Base-by-base conservation (phyloP, 2,113 vertebrate species). In the Cephalopterus ornatus region DNA sequence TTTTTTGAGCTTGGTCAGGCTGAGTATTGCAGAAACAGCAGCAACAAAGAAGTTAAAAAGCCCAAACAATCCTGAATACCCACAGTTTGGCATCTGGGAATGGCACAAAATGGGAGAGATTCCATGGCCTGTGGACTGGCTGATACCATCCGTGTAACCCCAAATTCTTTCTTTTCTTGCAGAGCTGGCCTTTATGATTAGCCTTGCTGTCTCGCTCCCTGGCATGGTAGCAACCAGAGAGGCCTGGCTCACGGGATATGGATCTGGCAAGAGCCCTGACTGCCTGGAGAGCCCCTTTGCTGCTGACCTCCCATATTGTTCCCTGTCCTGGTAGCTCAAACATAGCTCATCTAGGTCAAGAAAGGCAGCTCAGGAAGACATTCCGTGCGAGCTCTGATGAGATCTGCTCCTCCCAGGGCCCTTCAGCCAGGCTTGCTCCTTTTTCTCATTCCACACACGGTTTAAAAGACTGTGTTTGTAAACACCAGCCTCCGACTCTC, bases 401-500 rank as follows among this genome's bases (percentile, higher is more conserved):
- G 65, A 73, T 85, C 63, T 84, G 65, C 74, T 86, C 42, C 55
- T 93, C 83, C 52, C 30, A 59, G 44, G 55, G 81, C 68, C 33
- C 27, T 88, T 93, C 49, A 89, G 66, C 71, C 28, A 62, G 55
- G 56, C 63, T 93, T 53, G 75, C 82, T 91, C 79, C 77, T 79
- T 84, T 74, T 94, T 93, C 88, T 95, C 81, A 63, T 95, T 93
- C 87, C n/a, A 33, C 68, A 46, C 68, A 78, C 1, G 0, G 32
- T 84, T 94, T 96, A 92, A 81, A 80, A 84, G 76, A 49, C 83
- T 78, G 37, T 84, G 91, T 97, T 96, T 95, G 92, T 96, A 96
- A 97, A 97, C 88, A 97, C 39, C 74, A 68, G 53, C 77, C 90
- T 94, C 85, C 3, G 0, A 28, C 87, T 92, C 1, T 2, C 56